Conservation (phyloP, 2,888 invertebrate species). For the Drosophila rubida region DNA sequence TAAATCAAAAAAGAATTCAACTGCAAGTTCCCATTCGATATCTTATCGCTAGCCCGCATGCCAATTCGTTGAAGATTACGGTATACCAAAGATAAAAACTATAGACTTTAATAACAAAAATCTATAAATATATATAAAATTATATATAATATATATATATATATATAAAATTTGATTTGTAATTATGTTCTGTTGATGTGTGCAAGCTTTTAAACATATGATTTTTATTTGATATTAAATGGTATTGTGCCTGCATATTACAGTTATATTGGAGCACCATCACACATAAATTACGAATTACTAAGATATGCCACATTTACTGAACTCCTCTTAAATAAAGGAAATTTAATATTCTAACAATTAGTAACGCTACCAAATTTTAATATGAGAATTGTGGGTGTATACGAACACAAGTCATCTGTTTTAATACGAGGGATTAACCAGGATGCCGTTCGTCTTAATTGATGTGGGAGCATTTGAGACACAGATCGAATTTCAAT, state of each 20-base stretch:
- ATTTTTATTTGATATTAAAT: conserved; percentile 4
- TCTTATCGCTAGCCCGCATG: conserved; percentile 48
- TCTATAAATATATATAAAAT: too few relatives aligned
- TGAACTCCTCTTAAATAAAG: neutral
- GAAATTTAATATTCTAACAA: too few relatives aligned
- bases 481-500: conserved; percentile 25
- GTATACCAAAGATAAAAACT: conserved; percentile 6
- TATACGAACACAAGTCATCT: conserved; percentile 57
- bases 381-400: conserved; percentile 29
- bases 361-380: neutral
- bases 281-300: conserved; percentile 17
- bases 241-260: conserved; percentile 2
- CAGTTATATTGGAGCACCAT: conserved; percentile 13
- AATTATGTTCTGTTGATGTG: conserved; percentile 1
- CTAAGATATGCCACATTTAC: neutral
- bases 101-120: conserved; percentile 5
- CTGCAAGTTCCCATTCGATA: conserved; percentile 14
- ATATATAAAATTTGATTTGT: neutral
- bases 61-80: conserved; percentile 26
- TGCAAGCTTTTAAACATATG: conserved; percentile 5
- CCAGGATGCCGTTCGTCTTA: conserved; percentile 53
- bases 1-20: conserved; percentile 16
- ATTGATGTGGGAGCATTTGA: conserved; percentile 51
- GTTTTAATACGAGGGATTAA: conserved; percentile 41
- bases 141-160: too few relatives aligned